These are phyloP conservation scores for Cacatua alba DNA, from an alignment of 2,113 vertebrate species.

Conservation along the genomic window DNA sequence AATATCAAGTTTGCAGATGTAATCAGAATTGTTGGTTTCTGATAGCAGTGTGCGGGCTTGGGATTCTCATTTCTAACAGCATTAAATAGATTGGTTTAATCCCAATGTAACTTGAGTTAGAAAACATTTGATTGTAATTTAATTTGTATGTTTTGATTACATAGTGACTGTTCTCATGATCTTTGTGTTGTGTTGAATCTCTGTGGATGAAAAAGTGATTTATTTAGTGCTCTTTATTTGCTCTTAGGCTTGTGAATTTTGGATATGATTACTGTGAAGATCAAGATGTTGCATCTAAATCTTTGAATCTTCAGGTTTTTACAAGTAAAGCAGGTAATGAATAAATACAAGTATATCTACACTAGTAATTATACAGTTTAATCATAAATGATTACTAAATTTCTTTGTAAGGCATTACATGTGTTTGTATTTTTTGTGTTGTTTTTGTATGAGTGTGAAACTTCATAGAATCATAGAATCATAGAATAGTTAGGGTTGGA, in stretches of 20 bases:
- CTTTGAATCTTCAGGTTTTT: constrained; percentile 82
- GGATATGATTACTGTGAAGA: constrained; percentile 81
- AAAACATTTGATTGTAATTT: background rate
- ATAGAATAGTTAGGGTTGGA: background rate
- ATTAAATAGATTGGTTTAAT: background rate
- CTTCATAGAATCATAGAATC: background rate
- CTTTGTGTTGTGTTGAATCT: background rate
- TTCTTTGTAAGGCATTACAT: background rate
- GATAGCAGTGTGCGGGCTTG: background rate
- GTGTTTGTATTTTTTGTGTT: background rate
- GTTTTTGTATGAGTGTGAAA: background rate
- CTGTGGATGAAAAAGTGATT: background rate
- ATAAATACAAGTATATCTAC: background rate
- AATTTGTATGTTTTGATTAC: background rate
- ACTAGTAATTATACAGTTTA: background rate
- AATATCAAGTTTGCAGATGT: background rate
- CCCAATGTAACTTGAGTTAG: background rate
- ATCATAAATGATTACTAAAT: background rate
- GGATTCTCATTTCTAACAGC: background rate
- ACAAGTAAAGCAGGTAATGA: constrained; percentile 85
- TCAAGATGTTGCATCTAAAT: constrained; percentile 59
- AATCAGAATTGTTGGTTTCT: background rate
- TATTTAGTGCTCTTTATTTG: constrained; percentile 17
- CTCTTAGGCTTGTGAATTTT: constrained; percentile 85
- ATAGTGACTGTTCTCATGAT: background rate